Conservation (phyloP, 2,113 vertebrate genomes). For the Rhizomys pruinosus region DNA sequence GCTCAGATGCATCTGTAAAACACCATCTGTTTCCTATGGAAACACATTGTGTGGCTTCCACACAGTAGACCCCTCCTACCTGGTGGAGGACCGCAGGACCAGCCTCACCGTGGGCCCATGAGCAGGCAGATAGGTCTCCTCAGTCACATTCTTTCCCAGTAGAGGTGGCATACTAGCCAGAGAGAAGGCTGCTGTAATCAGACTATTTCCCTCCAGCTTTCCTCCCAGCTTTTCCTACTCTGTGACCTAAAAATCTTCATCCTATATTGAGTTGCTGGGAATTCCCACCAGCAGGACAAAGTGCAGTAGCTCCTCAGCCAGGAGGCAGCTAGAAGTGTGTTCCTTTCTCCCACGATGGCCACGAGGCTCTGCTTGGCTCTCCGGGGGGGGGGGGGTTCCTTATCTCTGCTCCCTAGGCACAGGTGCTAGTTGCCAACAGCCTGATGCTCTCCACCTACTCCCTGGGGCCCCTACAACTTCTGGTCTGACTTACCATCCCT, state of each 20-base stretch:
- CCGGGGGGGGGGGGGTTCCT: not conserved
- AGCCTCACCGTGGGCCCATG: not conserved
- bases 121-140: not conserved
- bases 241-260: not conserved
- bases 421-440: not conserved
- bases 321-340: not conserved
- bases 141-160: not conserved
- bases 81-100: not conserved
- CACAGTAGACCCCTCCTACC: accelerated
- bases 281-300: too few species aligned
- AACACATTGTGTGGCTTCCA: not conserved
- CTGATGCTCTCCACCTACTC: accelerated
- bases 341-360: not conserved
- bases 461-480: accelerated
- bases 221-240: not conserved
- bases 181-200: not conserved
- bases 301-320: not conserved
- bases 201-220: too few species aligned
- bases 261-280: not conserved
- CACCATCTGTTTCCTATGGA: not conserved
- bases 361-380: not conserved
- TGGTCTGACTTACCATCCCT: accelerated
- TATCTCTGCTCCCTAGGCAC: not conserved
- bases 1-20: not conserved
- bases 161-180: accelerated